Conservation (phyloP, 2,113 vertebrate species). For the Fukomys damarensis region DNA sequence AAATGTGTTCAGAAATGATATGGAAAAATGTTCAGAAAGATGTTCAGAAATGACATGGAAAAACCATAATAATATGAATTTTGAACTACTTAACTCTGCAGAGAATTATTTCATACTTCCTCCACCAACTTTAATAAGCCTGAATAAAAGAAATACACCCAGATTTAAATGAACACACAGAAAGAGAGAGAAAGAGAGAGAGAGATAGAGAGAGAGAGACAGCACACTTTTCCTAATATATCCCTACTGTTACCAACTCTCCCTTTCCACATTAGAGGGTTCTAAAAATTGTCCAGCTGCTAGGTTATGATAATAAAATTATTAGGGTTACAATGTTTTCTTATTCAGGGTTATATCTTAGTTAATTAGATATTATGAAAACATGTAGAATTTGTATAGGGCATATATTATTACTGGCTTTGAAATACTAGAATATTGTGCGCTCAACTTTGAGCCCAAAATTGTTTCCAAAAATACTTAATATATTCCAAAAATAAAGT, state of each 20-base stretch:
- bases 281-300: not conserved
- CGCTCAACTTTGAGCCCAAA: conserved; percentile 64
- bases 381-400: conserved; percentile 63
- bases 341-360: conserved; percentile 50
- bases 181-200: too few species aligned
- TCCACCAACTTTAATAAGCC: not conserved
- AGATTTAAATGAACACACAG: not conserved
- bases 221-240: not conserved
- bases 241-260: not conserved
- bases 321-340: not conserved
- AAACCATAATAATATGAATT: not conserved
- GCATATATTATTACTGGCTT: conserved; percentile 60
- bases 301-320: conserved; percentile 6
- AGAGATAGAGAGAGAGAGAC: too few species aligned
- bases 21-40: too few species aligned
- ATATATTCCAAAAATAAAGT: not conserved
- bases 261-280: not conserved
- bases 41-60: too few species aligned
- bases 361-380: conserved; percentile 68
- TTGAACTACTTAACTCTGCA: not conserved
- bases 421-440: conserved; percentile 65
- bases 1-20: not conserved
- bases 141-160: not conserved
- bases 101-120: not conserved
- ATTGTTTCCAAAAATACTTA: conserved; percentile 28